Evolutionary conservation across 2,888 invertebrate genomes (phyloP), one percentile per base, ranked within the genome.

Genomic region (Epinotia bilunana): DNA sequence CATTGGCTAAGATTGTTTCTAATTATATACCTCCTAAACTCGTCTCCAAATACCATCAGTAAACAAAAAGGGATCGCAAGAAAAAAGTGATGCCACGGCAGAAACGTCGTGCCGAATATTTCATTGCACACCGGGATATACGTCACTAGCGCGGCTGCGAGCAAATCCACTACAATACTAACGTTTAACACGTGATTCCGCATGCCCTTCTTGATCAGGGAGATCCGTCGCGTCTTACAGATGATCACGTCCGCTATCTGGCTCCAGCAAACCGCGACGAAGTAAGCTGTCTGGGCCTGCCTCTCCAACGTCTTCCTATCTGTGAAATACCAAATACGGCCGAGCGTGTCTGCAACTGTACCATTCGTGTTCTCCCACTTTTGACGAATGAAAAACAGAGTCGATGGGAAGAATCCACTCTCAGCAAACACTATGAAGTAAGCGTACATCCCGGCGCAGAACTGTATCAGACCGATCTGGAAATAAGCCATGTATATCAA

Each of bases 401-500:
- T 91, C 3, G 90, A 88, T 0, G 97, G 97, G 84, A 95, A 95
- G 90, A 98, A 98, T 0, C 98, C 98, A 79, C 96, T 95, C 82
- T 96, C 95, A 2, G 97, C 97, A 95, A 97, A 96, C 75, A 97
- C 95, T 71, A 97, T 95, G 83, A 97, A 97, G 87, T 98, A 98
- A 3, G 96, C 94, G 85, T 96, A 96, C 93, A 98, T 97, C 11
- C 97, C 97, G 58, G 96, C 97, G 60, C 96, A 96, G 23, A 97
- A 96, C 90, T 98, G 98, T 80, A 98, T 97, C 88, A 98, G 94
- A 70, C 98, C 98, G 78, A 98, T 96, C 92, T 98, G 98, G 78
- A 97, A 97, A 87, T 98, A 98, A 0, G 98, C 96, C 95, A 98
- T 96, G 82, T 95, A 96, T 81, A 98, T 96, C 80, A 98, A 88